Evolutionary conservation across 2,888 invertebrate species (phyloP), one percentile per base, ranked within the genome.

Genomic region (Spodoptera littoralis): DNA sequence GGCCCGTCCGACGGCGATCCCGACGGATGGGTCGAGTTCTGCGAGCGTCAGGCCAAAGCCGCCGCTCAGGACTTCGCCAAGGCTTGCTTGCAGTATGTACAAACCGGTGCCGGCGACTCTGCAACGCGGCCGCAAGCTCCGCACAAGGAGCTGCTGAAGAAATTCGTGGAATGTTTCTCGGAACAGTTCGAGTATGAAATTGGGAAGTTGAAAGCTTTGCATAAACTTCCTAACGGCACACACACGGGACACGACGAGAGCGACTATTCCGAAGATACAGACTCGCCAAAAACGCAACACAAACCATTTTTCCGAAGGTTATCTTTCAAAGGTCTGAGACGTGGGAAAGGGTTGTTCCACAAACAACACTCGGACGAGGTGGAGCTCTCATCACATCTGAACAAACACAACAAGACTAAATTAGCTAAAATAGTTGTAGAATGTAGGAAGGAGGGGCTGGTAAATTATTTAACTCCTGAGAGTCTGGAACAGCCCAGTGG

Each of bases 381-480:
- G 1, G 97, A 97, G 82, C 90, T 97, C 13, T 96, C 96, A 36
- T 95, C 94, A 62, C 95, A 95, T 83, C 90, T 95, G 68, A 96
- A 96, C 80, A 96, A 97, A 87, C 96, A 97, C 79, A 97, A 96
- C 79, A 98, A 98, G 93, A 97, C 97, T 61, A 98, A 98, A 89
- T 92, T 98, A 84, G 97, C 98, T 48, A 98, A 98, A 93, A 98
- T 98, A 83, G 97, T 98, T 55, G 98, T 98, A 47, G 98, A 98
- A 88, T 98, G 98, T 90, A 96, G 98, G 56, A 99, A 99, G 85
- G 99, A 99, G 87, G 99, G 99, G 11, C 96, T 97, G 78, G 98
- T 99, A 9, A 98, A 98, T 94, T 98, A 98, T 92, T 95, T 99
- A 76, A 97, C 98, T 63, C 98, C 98, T 0, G 99, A 99, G 87